Evolutionary conservation across 2,888 invertebrate species (phyloP), one percentile per base, ranked within the genome.

Genomic region (Drosophila lacicola): DNA sequence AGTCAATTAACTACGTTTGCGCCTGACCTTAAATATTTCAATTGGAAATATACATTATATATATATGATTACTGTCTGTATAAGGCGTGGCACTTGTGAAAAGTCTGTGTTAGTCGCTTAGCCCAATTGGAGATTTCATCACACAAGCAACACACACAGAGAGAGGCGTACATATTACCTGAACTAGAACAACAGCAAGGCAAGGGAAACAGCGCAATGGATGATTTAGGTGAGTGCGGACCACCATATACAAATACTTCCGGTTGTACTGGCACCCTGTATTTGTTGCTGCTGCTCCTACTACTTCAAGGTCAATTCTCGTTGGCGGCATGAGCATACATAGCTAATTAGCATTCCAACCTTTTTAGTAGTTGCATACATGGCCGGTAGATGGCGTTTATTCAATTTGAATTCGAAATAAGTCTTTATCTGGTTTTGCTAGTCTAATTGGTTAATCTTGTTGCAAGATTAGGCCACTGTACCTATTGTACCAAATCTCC

Each of bases 181-280:
- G 41, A 64, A 61, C 50, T 61, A 72, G 45, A 69, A 53, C 49
- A 58, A 42, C 46, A 46, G 46, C 33, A 47, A 67, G 25, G 53
- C 53, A 56, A 49, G 63, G 45, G 46, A 70, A 71, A 44, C 65
- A 25, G 17, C n/a, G 41, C 19, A 54, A 85, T 85, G 85, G 85
- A 85, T 61, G 85, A 85, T 70, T 82, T 85, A 70, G 85, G 85
- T 85, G 63, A 85, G 84, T 83, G 66, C 39, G 8, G 29, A 29
- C 29, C 8, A 29, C 0, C 29, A 29, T 8, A 46, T 19, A 66
- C 19, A 46, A 11, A 29, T 46, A 51, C 36, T 76, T 76, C 56
- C 57, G 58, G 61, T 45, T 51, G 3, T 1, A 51, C 29, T 25
- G 37, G 36, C 58, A 76, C 70, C 65, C 56, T 61, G 66, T 72